Conservation (phyloP, 1,140 invertebrate genomes). For the Theocolax elegans region DNA sequence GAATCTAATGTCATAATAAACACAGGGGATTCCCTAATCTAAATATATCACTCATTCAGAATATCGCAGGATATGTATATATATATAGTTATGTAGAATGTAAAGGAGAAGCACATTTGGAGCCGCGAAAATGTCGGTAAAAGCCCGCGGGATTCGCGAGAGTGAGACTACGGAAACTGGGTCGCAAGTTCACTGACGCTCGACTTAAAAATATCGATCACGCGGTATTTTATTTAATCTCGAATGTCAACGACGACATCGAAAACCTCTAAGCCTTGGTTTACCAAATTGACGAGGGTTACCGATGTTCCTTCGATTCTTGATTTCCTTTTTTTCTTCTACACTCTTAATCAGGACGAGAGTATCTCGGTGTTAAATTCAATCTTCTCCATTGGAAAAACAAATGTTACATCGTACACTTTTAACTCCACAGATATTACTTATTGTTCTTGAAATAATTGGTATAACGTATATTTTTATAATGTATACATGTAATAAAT, state of each 20-base stretch:
- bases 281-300: constrained; percentile 11
- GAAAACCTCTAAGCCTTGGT: background rate
- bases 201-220: constrained; percentile 38
- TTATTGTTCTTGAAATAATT: too few species aligned
- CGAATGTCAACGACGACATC: background rate
- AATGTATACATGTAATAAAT: too few species aligned
- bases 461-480: too few species aligned
- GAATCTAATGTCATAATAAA: too few species aligned
- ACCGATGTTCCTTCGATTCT: background rate
- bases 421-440: too few species aligned
- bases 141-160: constrained; percentile 21
- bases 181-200: constrained; percentile 62
- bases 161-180: constrained; percentile 51
- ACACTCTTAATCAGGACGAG: too few species aligned
- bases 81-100: background rate
- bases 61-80: background rate
- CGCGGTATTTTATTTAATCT: constrained; percentile 12
- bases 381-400: too few species aligned
- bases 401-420: too few species aligned
- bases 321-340: too few species aligned
- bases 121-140: background rate
- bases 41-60: too few species aligned
- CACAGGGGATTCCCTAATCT: background rate
- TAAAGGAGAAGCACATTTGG: background rate
- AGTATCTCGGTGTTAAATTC: too few species aligned